A percentile compares a stretch with the other conserved stretches of the same genome.
Conservation (phyloP, 2,113 vertebrate genomes). For the Sceloporus tristichus region DNA sequence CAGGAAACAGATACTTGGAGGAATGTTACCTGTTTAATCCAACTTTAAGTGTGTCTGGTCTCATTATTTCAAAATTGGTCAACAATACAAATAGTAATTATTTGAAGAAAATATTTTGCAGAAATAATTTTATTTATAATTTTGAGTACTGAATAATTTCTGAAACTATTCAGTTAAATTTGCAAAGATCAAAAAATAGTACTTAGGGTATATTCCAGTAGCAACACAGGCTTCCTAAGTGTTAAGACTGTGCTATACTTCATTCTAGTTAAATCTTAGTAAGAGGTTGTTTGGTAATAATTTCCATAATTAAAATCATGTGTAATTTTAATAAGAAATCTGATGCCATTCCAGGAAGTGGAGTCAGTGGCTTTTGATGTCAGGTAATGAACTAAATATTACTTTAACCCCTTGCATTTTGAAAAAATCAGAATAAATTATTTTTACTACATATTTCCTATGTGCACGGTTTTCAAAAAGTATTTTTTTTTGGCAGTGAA, state of each 20-base stretch:
- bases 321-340: conserved; percentile 41
- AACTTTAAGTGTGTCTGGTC: no score
- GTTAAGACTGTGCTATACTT: background rate
- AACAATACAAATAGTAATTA: no score
- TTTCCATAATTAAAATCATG: conserved; percentile 54
- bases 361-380: conserved; percentile 24
- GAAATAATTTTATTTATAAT: conserved; percentile 13
- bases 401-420: conserved; percentile 18
- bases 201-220: background rate
- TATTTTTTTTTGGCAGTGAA: background rate
- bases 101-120: background rate
- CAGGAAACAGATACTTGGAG: no score
- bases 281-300: conserved; percentile 44
- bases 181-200: background rate
- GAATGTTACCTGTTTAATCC: no score
- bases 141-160: background rate
- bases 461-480: background rate
- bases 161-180: background rate
- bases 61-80: no score
- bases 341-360: conserved; percentile 29
- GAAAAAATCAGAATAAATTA: background rate
- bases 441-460: background rate
- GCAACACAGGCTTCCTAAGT: background rate
- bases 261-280: conserved; percentile 32
- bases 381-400: background rate